Conservation (phyloP, 2,113 vertebrate species). For the Diadophis punctatus region DNA sequence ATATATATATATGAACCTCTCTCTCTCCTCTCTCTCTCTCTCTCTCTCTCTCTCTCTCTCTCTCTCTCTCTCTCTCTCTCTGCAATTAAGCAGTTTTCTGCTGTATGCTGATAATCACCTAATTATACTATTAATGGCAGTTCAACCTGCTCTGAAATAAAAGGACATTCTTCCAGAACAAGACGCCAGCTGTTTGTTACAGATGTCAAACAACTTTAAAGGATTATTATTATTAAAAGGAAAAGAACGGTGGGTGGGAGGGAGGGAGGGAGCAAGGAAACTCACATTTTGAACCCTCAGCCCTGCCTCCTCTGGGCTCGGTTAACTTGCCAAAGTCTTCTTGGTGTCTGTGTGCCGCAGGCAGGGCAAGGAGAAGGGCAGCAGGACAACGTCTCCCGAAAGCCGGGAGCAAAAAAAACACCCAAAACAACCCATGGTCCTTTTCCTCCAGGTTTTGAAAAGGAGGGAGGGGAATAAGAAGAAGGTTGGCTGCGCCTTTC, state of each 20-base stretch:
- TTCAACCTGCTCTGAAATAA: slow-evolving; percentile 80
- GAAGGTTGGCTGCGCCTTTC: neutral
- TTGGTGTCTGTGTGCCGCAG: neutral
- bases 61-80: neutral
- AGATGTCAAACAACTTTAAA: slow-evolving; percentile 80
- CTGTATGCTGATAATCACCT: slow-evolving; percentile 79
- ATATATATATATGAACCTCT: slow-evolving; percentile 16
- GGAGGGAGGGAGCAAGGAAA: neutral
- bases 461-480: accelerated
- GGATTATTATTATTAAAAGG: slow-evolving; percentile 69
- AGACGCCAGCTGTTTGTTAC: slow-evolving; percentile 80
- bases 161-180: slow-evolving; percentile 78
- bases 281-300: neutral
- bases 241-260: slow-evolving; percentile 10
- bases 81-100: slow-evolving; percentile 82
- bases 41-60: slow-evolving; percentile 24
- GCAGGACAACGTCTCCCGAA: accelerated
- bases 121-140: slow-evolving; percentile 86
- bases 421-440: no score
- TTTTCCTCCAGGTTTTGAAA: neutral
- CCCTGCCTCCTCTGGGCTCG: neutral
- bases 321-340: neutral
- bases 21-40: neutral
- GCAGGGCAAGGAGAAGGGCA: neutral
- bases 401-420: neutral